A percentile compares a stretch with the other conserved stretches of the same genome.
Evolutionary conservation across 2,888 invertebrate species (phyloP).

Genomic region (Allygus modestus): DNA sequence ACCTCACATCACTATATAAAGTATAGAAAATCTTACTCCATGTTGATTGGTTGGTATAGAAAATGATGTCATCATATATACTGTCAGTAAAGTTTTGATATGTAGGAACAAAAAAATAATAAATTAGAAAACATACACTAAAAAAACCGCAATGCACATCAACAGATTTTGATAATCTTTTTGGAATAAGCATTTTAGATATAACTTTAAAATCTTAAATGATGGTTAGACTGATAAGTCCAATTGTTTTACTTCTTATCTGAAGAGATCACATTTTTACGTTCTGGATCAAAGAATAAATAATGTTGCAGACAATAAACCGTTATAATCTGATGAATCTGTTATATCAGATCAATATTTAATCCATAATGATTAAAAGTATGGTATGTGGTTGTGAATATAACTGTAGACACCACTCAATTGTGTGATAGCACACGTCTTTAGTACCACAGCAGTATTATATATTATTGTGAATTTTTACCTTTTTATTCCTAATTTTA

Average conservation of each 20-base stretch:
- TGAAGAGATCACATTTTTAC: slow-evolving; percentile 6
- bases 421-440: too few relatives aligned
- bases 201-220: background rate
- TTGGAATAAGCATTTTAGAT: background rate
- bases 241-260: slow-evolving; percentile 9
- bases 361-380: too few relatives aligned
- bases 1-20: background rate
- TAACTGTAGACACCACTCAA: too few relatives aligned
- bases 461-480: too few relatives aligned
- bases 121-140: slow-evolving; percentile 36
- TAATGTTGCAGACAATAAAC: background rate
- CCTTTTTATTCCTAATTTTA: too few relatives aligned
- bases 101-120: slow-evolving; percentile 35
- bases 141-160: slow-evolving; percentile 2
- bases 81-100: slow-evolving; percentile 49
- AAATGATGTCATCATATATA: slow-evolving; percentile 50
- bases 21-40: slow-evolving; percentile 29
- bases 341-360: background rate
- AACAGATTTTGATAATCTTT: slow-evolving; percentile 17
- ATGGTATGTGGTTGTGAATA: too few relatives aligned
- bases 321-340: background rate
- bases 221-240: background rate
- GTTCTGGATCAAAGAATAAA: slow-evolving; percentile 10
- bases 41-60: slow-evolving; percentile 50
- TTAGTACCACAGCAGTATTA: too few relatives aligned